Conservation (phyloP, 2,888 invertebrate genomes). For the Erebia ligea region DNA sequence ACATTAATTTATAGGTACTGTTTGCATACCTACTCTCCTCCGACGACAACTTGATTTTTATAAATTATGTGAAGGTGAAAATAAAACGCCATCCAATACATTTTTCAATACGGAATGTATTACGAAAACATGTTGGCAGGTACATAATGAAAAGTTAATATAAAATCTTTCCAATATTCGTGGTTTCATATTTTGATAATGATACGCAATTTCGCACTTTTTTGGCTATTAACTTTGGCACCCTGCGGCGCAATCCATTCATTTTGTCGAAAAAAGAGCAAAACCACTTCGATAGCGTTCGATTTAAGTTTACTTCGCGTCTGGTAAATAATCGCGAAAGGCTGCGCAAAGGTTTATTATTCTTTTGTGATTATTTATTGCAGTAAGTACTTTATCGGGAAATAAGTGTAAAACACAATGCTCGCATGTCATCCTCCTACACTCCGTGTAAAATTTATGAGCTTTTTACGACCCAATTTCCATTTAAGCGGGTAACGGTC, state of each 20-base stretch:
- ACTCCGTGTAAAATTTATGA: slow-evolving; percentile 59
- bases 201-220: slow-evolving; percentile 28
- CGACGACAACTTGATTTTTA: slow-evolving; percentile 1
- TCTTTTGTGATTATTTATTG: slow-evolving; percentile 25
- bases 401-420: slow-evolving; percentile 34
- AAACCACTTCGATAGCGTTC: slow-evolving; percentile 26
- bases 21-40: not conserved
- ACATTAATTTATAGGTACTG: not conserved
- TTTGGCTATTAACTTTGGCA: slow-evolving; percentile 25
- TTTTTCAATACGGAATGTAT: not conserved
- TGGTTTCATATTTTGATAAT: slow-evolving; percentile 21
- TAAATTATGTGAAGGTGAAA: not conserved
- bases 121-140: not conserved
- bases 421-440: slow-evolving; percentile 50
- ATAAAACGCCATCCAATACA: not conserved
- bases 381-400: slow-evolving; percentile 27
- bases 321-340: slow-evolving; percentile 26
- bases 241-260: slow-evolving; percentile 21
- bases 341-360: slow-evolving; percentile 13
- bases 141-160: slow-evolving; percentile 7
- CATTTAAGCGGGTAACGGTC: slow-evolving; percentile 65
- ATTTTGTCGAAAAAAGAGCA: slow-evolving; percentile 18
- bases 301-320: slow-evolving; percentile 21
- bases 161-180: slow-evolving; percentile 13
- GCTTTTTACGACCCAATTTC: slow-evolving; percentile 69